Conservation (phyloP, 1,140 invertebrate species). For the Brachionus sp. region DNA sequence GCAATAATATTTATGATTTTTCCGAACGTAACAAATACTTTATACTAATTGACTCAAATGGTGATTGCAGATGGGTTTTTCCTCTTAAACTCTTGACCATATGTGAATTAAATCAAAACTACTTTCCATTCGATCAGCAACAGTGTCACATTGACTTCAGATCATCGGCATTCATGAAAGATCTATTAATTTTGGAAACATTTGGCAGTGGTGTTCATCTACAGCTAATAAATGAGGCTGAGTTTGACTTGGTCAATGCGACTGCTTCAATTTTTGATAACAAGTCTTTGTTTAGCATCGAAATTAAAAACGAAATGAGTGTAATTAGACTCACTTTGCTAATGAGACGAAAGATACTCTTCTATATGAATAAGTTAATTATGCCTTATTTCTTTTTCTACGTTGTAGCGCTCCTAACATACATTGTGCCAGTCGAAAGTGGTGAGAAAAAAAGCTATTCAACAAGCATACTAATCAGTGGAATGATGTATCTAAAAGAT, state of each 20-base stretch:
- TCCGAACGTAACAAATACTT: constrained; percentile 19
- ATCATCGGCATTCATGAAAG: constrained; percentile 9
- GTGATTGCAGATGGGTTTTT: constrained; percentile 34
- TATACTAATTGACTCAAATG: neutral
- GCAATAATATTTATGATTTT: constrained; percentile 23
- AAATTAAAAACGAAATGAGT: neutral
- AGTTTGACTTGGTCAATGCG: constrained; percentile 3
- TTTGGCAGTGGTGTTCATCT: neutral
- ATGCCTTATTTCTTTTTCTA: constrained; percentile 41
- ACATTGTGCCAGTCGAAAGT: constrained; percentile 29
- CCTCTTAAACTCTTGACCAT: constrained; percentile 25
- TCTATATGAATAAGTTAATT: constrained; percentile 24
- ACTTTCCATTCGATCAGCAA: constrained; percentile 37
- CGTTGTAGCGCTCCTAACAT: neutral
- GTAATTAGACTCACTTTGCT: neutral
- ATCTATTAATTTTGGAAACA: neutral
- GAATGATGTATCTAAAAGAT: constrained; percentile 38
- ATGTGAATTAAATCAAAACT: constrained; percentile 13
- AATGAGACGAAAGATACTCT: constrained; percentile 36
- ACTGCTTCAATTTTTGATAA: neutral
- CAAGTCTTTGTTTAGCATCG: neutral
- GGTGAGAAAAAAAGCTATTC: constrained; percentile 44
- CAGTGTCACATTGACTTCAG: constrained; percentile 28
- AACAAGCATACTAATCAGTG: constrained; percentile 26
- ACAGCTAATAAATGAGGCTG: constrained; percentile 15